These are phyloP conservation scores for Cygnus olor DNA, from an alignment of 2,797 vertebrate species.

Conservation along the genomic window DNA sequence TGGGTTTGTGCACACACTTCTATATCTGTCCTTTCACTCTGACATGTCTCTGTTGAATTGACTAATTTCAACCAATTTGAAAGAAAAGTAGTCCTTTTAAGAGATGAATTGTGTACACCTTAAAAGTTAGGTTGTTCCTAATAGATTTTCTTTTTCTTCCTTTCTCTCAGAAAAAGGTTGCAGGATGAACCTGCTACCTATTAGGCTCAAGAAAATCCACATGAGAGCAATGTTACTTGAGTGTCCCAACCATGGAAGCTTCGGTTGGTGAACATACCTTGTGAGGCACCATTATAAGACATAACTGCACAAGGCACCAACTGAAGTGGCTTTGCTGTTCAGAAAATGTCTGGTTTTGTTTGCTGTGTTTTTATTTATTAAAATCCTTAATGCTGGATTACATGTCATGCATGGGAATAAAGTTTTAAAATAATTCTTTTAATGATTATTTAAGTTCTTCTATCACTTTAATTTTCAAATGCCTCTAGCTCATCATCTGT, in stretches of 20 bases:
- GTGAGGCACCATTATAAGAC: not conserved
- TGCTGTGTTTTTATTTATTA: not conserved
- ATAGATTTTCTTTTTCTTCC: not conserved
- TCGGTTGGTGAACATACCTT: not conserved
- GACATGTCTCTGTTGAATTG: not conserved
- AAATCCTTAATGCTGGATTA: not conserved
- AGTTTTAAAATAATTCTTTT: not conserved
- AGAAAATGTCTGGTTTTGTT: not conserved
- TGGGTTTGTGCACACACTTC: not conserved
- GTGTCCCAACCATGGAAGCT: not conserved
- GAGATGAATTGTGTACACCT: not conserved
- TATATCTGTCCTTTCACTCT: slow-evolving; percentile 1
- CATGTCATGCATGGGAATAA: not conserved
- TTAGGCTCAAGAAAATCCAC: not conserved
- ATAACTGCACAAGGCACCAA: not conserved
- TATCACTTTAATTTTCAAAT: not conserved
- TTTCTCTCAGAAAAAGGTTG: not conserved
- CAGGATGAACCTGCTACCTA: not conserved
- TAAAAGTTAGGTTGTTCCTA: not conserved
- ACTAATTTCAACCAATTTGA: not conserved
- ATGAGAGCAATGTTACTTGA: not conserved
- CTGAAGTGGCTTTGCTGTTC: not conserved
- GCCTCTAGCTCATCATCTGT: not conserved
- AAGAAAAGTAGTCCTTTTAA: not conserved
- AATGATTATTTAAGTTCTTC: not conserved